Percentiles rank a stretch among this genome's conserved stretches.
phyloP scores from a whole-genome alignment of 1,140 invertebrate species.

The Chironomus striatipennis region DNA sequence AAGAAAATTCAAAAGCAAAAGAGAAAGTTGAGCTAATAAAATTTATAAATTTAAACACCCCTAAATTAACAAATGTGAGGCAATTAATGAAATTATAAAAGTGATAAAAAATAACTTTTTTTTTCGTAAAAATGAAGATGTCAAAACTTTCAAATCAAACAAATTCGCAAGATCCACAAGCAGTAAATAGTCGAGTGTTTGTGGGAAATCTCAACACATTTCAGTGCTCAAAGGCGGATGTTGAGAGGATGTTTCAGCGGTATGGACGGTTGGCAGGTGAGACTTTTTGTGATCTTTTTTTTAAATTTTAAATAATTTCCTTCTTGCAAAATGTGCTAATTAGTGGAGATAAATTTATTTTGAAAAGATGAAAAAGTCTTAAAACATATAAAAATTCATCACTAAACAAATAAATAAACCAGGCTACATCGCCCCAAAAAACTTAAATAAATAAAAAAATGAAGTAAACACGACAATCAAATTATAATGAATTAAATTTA shows the following conservation, averaged over 20 bases:
- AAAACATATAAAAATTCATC: too few species aligned
- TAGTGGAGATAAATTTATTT: too few species aligned
- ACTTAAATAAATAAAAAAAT: not conserved
- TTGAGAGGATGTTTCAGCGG: slow-evolving; percentile 76
- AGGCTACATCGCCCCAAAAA: not conserved
- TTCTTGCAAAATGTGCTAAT: too few species aligned
- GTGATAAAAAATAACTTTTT: not conserved
- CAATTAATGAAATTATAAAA: not conserved
- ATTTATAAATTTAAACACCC: not conserved
- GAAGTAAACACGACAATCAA: slow-evolving; percentile 13
- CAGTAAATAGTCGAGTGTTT: slow-evolving; percentile 79
- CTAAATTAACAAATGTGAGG: not conserved
- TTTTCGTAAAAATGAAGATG: slow-evolving; percentile 54
- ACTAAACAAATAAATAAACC: not conserved
- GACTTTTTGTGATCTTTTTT: slow-evolving; percentile 26
- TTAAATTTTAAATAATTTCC: too few species aligned
- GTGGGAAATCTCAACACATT: slow-evolving; percentile 87
- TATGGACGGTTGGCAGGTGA: slow-evolving; percentile 75
- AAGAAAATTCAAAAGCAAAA: not conserved
- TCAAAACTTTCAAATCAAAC: slow-evolving; percentile 81
- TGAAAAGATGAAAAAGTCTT: too few species aligned
- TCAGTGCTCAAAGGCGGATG: slow-evolving; percentile 79
- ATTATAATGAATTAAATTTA: slow-evolving; percentile 10
- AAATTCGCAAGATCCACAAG: slow-evolving; percentile 78
- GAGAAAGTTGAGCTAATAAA: not conserved